Evolutionary conservation across 2,113 vertebrate species (phyloP).

Genomic region (human (Homo sapiens)): GRCh38 chr1:74771501-74772000

Average conservation of each 20-base stretch:
- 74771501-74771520: not conserved
- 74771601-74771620: not conserved
- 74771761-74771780: not conserved
- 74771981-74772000: not conserved
- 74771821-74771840: not conserved
- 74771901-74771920: not conserved
- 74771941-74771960: not conserved
- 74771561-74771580: conserved; percentile 38
- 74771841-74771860: not conserved
- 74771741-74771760: not conserved
- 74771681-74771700: not conserved
- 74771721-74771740: not conserved
- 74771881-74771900: conserved; percentile 13
- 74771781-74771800: not conserved
- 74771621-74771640: conserved; percentile 18
- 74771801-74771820: not conserved
- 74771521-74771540: conserved; percentile 38
- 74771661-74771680: not conserved
- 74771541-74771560: conserved; percentile 8
- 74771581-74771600: not conserved
- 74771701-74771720: not conserved
- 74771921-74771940: conserved; percentile 29
- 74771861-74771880: not conserved
- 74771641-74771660: not conserved
- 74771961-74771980: not conserved